These are phyloP conservation scores for Pseudococcus jackbeardsleyi DNA, from an alignment of 2,888 invertebrate species.

Conservation along the genomic window DNA sequence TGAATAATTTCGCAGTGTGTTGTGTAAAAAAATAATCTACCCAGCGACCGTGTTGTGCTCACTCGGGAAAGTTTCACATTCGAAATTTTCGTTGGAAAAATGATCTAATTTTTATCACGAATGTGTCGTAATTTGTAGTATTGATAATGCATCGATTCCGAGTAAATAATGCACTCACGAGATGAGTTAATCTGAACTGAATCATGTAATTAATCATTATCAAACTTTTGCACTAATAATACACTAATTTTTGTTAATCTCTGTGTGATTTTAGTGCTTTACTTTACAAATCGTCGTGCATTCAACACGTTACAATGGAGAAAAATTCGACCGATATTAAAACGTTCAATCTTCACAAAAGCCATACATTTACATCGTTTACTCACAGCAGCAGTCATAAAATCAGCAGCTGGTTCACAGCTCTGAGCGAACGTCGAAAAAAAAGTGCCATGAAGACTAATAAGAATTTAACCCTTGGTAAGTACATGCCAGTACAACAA, in stretches of 20 bases:
- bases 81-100: background rate
- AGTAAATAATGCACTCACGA: background rate
- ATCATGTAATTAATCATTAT: background rate
- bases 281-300: slow-evolving; percentile 21
- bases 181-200: background rate
- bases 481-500: slow-evolving; percentile 64
- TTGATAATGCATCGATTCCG: background rate
- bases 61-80: background rate
- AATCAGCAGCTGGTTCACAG: slow-evolving; percentile 71
- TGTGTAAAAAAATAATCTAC: background rate
- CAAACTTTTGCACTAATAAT: background rate
- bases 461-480: slow-evolving; percentile 70
- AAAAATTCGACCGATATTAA: slow-evolving; percentile 63
- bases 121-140: background rate
- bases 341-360: slow-evolving; percentile 68
- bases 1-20: background rate
- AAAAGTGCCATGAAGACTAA: slow-evolving; percentile 69
- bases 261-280: slow-evolving; percentile 14
- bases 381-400: slow-evolving; percentile 70
- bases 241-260: background rate
- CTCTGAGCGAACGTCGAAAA: slow-evolving; percentile 70
- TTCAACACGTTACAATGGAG: slow-evolving; percentile 57
- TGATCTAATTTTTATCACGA: background rate
- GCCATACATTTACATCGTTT: slow-evolving; percentile 71
- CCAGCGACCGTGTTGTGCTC: background rate